These are phyloP conservation scores for Petromus typicus DNA, from an alignment of 2,113 vertebrate species.

Conservation along the genomic window DNA sequence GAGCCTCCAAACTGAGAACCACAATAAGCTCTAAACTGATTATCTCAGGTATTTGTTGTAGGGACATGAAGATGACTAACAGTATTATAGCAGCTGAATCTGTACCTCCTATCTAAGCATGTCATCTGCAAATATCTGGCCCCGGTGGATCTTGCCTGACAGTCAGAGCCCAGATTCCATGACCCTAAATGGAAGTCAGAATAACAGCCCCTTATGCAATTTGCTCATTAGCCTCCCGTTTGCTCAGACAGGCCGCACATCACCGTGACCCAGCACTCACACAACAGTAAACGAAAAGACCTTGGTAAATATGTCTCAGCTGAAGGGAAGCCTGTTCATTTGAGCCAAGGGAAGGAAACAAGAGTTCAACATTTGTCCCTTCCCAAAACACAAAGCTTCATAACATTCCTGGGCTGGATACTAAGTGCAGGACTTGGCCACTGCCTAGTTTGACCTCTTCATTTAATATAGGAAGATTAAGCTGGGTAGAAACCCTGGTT, in stretches of 20 bases:
- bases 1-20: background rate
- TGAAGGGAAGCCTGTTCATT: constrained; percentile 5
- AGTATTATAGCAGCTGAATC: background rate
- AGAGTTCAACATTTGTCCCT: background rate
- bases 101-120: background rate
- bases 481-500: background rate
- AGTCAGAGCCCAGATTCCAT: background rate
- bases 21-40: background rate
- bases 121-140: background rate
- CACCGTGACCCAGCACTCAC: background rate
- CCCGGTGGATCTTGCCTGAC: background rate
- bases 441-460: background rate
- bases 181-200: background rate
- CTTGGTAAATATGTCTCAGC: background rate
- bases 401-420: background rate
- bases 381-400: background rate
- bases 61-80: background rate
- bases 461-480: background rate
- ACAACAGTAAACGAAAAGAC: background rate
- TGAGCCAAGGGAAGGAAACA: constrained; percentile 26
- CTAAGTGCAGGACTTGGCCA: background rate
- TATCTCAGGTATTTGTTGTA: background rate
- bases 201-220: background rate
- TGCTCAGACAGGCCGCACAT: background rate
- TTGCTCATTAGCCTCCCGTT: background rate